These are phyloP conservation scores for Lepidothrix coronata DNA, from an alignment of 2,113 vertebrate species.

Conservation along the genomic window DNA sequence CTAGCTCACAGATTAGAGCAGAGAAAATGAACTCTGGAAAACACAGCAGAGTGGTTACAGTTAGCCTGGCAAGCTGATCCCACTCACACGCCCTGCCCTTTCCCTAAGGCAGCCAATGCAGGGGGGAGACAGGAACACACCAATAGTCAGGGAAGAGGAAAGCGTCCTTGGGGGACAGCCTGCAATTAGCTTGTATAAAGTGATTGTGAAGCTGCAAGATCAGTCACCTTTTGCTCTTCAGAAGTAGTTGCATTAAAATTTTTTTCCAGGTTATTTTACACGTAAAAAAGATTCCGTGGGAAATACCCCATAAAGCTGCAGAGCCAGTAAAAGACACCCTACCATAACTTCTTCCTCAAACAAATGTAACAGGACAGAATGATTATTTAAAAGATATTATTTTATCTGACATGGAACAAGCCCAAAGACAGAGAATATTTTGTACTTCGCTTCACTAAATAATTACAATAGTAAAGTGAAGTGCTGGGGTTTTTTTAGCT, in stretches of 20 bases:
- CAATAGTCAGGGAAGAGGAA: neutral
- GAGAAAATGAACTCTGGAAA: neutral
- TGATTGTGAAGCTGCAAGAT: neutral
- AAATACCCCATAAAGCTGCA: neutral
- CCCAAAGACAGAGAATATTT: neutral
- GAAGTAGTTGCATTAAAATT: neutral
- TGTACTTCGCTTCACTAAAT: neutral
- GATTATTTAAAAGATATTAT: neutral
- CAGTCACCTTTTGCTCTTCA: neutral
- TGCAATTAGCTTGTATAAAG: neutral
- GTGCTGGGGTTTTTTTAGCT: neutral
- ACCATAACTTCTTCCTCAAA: neutral
- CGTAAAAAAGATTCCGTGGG: neutral
- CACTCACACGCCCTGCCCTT: neutral
- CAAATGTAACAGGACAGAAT: neutral
- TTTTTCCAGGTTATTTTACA: neutral
- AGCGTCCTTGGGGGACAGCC: fast-evolving
- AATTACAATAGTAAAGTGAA: constrained; percentile 1
- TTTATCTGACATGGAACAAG: neutral
- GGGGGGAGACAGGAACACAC: neutral
- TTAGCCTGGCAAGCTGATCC: neutral
- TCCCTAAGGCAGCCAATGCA: neutral
- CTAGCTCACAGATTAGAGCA: neutral
- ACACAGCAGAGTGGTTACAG: neutral
- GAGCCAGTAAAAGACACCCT: neutral